Conservation (phyloP, 1,140 invertebrate species). For the Pseudomyrmex sp. region DNA sequence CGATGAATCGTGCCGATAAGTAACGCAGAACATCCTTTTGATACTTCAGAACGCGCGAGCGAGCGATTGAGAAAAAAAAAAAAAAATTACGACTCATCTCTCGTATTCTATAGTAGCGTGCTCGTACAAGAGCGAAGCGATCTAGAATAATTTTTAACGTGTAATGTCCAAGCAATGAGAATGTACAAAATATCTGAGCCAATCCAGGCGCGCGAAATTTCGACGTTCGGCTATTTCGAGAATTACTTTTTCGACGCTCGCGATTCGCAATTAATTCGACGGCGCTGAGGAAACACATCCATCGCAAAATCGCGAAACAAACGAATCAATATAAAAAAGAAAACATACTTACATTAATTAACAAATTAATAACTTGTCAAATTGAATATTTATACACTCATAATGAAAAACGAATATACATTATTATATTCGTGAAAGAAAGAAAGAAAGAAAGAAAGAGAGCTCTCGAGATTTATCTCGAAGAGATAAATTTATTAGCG, state of each 20-base stretch:
- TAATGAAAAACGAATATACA: background rate
- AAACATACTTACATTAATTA: background rate
- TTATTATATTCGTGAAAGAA: background rate
- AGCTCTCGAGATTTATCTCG: background rate
- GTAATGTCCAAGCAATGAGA: conserved; percentile 45
- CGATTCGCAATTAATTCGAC: conserved; percentile 43
- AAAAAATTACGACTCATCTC: conserved; percentile 17
- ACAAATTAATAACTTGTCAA: background rate
- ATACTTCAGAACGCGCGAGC: conserved; percentile 43
- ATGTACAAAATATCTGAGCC: conserved; percentile 57
- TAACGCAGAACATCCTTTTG: conserved; percentile 53
- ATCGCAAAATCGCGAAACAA: background rate
- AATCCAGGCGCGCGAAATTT: conserved; percentile 41
- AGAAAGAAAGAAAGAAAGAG: conserved; percentile 1
- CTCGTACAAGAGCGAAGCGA: conserved; percentile 42
- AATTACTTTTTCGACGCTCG: conserved; percentile 36
- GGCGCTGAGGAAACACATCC: background rate
- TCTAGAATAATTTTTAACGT: conserved; percentile 57
- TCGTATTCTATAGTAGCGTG: conserved; percentile 22
- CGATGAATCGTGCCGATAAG: conserved; percentile 49
- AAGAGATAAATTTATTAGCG: background rate
- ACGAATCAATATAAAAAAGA: background rate
- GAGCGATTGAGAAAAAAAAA: conserved; percentile 34
- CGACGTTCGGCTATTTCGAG: conserved; percentile 41
- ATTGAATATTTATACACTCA: background rate